Evolutionary conservation across 2,113 vertebrate species (phyloP).

Genomic region (Coracopsis vasa): DNA sequence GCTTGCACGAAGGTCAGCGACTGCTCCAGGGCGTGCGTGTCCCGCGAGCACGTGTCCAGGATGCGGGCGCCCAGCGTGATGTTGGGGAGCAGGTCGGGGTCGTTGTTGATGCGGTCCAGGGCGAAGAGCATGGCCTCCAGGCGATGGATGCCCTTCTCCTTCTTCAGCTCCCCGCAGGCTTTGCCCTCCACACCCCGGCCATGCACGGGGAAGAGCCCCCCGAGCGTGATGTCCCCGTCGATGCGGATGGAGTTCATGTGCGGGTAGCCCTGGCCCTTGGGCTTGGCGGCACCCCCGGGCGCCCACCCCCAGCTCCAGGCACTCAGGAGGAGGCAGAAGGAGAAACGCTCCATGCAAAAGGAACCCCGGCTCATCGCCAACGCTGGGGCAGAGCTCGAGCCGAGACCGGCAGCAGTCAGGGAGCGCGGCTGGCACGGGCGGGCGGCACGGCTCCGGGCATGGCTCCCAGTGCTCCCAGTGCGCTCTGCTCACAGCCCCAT

Average conservation of each 20-base stretch:
- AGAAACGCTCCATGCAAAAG: constrained; percentile 74
- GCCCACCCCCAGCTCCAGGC: constrained; percentile 72
- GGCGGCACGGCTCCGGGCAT: constrained; percentile 12
- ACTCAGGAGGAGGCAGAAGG: constrained; percentile 75
- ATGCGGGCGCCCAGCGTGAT: constrained; percentile 94
- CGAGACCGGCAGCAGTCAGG: neutral
- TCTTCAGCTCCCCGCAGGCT: constrained; percentile 94
- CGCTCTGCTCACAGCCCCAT: neutral
- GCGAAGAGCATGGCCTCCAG: constrained; percentile 97
- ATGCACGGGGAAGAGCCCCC: constrained; percentile 93
- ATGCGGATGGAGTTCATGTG: constrained; percentile 96
- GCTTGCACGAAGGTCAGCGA: constrained; percentile 96
- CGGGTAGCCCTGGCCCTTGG: constrained; percentile 86
- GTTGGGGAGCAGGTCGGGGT: constrained; percentile 93
- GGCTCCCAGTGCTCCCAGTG: neutral
- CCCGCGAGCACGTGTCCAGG: constrained; percentile 94
- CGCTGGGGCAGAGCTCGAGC: constrained; percentile 37
- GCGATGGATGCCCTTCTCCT: constrained; percentile 95
- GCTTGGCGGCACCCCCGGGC: constrained; percentile 79
- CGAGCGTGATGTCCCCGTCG: constrained; percentile 94
- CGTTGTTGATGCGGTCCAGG: constrained; percentile 94
- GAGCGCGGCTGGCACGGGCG: neutral
- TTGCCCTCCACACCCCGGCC: constrained; percentile 87
- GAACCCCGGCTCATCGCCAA: constrained; percentile 70
- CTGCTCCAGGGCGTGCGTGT: constrained; percentile 95